Evolutionary conservation across 2,113 vertebrate genomes (phyloP), one percentile per base, ranked within the genome.

Genomic region (Emberiza fucata): DNA sequence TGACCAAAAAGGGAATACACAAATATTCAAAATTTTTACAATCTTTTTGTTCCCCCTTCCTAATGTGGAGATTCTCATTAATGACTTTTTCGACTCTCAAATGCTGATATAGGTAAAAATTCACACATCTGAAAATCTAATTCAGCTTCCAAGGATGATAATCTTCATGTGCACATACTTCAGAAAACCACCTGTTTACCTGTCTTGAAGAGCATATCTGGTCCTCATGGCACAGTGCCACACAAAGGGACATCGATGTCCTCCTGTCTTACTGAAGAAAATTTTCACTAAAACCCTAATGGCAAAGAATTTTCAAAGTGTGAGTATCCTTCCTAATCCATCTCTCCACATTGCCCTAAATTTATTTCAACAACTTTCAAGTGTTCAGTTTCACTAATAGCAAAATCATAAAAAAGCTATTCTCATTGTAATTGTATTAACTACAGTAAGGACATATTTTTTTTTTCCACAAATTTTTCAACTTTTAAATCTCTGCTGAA

Each of bases 41-140:
- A 45, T 29, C 24, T 51, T 56, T 92, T 94, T 92, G 50, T 80
- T 88, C 19, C 2, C 5, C 1, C n/a, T 94, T 85, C 83, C 44
- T 77, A 81, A 86, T 72, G 66, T 86, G 82, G 31, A 89, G 51
- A 85, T 77, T 79, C 48, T 88, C 79, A 64, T 48, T 76, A 92
- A 85, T 4, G 33, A 37, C 35, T 93, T 86, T 94, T 97, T 78
- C n/a, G 16, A 53, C 40, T 80, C 50, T 63, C 47, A 59, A 91
- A 57, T 13, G 8, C 45, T 96, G 91, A 96, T 90, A 71, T 3
- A 94, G 61, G 54, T 76, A 96, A 94, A 87, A 89, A 90, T 86
- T 88, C 20, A 89, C 57, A 66, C 60, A 65, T 86, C 93, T 92
- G n/a, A 94, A 96, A 95, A 95, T 76, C 33, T 80, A 70, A 94